Conservation (phyloP, 2,113 vertebrate genomes). For the Machaerirhynchus nigripectus region DNA sequence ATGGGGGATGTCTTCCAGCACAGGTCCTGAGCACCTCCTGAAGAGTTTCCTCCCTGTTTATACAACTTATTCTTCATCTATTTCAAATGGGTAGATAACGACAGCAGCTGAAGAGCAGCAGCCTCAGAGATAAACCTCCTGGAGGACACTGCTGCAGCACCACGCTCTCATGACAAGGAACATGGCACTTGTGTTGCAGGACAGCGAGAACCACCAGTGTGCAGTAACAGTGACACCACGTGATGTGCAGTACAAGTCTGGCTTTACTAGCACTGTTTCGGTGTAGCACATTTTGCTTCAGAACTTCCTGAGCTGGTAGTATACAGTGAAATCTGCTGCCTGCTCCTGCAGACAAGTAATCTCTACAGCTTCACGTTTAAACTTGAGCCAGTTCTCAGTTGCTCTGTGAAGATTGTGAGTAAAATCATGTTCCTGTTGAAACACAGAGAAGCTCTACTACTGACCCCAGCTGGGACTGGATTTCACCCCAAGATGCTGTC, state of each 20-base stretch:
- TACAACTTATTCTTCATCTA: neutral
- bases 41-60: neutral
- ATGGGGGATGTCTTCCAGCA: neutral
- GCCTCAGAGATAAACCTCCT: neutral
- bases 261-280: neutral
- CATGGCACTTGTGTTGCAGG: neutral
- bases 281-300: neutral
- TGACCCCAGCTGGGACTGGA: conserved; percentile 21
- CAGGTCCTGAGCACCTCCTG: neutral
- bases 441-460: neutral
- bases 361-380: neutral
- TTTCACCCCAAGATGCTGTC: neutral
- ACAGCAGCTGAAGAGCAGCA: neutral
- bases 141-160: neutral
- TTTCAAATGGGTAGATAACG: neutral
- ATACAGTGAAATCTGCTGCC: neutral
- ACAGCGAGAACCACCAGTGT: rapidly evolving
- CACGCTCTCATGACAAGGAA: rapidly evolving
- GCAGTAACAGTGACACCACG: neutral
- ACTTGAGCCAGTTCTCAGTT: neutral
- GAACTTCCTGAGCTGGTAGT: neutral
- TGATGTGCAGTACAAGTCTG: neutral
- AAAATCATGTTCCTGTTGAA: neutral
- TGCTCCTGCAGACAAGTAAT: neutral
- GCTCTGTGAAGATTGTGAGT: neutral